Conservation (phyloP, 2,113 vertebrate genomes). For the Mormyrus iriodes region DNA sequence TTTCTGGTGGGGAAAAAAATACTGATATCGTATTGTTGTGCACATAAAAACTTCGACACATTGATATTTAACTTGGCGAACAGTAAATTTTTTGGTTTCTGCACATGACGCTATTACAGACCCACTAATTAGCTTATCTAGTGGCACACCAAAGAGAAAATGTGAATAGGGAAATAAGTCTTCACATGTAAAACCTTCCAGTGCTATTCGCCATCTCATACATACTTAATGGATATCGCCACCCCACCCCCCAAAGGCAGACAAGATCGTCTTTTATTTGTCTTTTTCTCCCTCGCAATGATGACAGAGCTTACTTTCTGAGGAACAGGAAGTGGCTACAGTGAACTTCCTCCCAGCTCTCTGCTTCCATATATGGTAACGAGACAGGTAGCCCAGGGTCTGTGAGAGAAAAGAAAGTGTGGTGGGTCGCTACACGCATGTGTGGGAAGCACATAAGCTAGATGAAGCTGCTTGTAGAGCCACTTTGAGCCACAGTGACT, state of each 20-base stretch:
- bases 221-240: neutral
- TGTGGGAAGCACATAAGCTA: neutral
- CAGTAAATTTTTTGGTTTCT: neutral
- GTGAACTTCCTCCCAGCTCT: neutral
- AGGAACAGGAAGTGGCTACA: slow-evolving; percentile 3
- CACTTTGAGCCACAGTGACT: neutral
- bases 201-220: neutral
- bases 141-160: neutral
- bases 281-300: neutral
- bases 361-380: neutral
- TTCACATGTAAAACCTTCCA: neutral
- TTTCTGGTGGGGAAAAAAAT: neutral
- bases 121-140: neutral
- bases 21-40: neutral
- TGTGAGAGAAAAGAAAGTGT: neutral
- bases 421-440: neutral
- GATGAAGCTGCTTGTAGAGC: neutral
- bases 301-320: neutral
- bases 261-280: neutral
- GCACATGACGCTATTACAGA: neutral
- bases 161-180: neutral
- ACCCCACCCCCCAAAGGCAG: neutral
- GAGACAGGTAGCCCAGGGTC: neutral
- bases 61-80: neutral
- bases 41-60: neutral